Base-by-base conservation (phyloP, 2,113 vertebrate species). In the Cebidichthys violaceus region DNA sequence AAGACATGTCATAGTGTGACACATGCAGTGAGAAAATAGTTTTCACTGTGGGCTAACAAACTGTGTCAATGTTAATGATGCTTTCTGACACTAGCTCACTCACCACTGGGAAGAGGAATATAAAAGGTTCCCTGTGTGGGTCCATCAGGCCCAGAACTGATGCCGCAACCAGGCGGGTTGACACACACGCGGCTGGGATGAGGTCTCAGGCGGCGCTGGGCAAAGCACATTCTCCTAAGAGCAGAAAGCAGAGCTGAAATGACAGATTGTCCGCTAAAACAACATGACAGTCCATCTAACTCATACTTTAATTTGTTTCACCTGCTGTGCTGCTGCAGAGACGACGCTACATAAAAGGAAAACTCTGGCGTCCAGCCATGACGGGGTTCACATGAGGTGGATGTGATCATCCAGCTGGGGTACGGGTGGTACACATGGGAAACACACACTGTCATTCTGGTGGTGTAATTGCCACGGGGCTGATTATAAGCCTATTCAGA, bases 371-470 rank as follows among this genome's bases (percentile, higher is more conserved):
- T 95, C 98, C 97, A 99, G 91, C 97, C 97, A 66, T 95, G 96
- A 85, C 81, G 96, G 80, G 90, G 86, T 64, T 99, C 97, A 60
- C 98, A 99, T 67, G 95, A 95, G 90, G 95, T 88, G 66, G 94
- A 93, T 45, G 98, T 99, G 94, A 99, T 93, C 97, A 99, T 98
- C 97, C 98, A 99, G 94, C 96, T 96, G 91, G 96, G 94, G 94
- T 96, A 94, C 77, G 97, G 97, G 71, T 88, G 94, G 95, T 97
- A 98, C 93, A 96, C 96, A 95, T 94, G 96, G 94, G 97, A 98
- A 94, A 97, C 96, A 94, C 98, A 99, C 96, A 97, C 98, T 75
- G 96, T 98, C 96, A 99, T 96, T 96, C 96, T 97, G 94, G 91
- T 95, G 94, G 96, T 98, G 97, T 97, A 99, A 96, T 99, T 99